phyloP scores from a whole-genome alignment of 2,888 invertebrate species.

The Sycophila texana region DNA sequence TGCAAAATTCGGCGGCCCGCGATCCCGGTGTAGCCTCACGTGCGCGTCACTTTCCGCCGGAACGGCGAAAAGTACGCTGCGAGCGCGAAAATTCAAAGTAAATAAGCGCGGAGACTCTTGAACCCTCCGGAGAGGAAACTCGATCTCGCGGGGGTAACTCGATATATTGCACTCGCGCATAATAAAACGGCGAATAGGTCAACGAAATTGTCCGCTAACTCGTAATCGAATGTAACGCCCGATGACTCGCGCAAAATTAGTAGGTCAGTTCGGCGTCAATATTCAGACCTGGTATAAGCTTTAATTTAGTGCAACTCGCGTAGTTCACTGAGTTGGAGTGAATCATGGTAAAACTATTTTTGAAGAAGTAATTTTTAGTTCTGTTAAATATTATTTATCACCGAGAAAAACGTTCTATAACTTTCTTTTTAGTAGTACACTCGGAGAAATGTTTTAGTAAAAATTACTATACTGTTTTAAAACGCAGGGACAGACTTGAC shows the following conservation, averaged over 20 bases:
- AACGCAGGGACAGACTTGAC: too few species aligned
- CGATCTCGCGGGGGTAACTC: conserved; percentile 4
- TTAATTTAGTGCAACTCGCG: too few species aligned
- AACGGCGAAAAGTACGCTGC: neutral
- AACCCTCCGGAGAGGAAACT: conserved; percentile 13
- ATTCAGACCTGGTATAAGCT: too few species aligned
- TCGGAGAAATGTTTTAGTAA: too few species aligned
- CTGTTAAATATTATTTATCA: too few species aligned
- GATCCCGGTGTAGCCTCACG: neutral
- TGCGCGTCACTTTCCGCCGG: conserved; percentile 1
- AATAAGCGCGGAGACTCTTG: conserved; percentile 23
- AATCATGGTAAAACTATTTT: too few species aligned
- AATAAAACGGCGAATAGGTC: conserved; percentile 1
- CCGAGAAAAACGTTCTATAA: too few species aligned
- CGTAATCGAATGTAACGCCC: conserved; percentile 20
- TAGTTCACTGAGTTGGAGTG: too few species aligned
- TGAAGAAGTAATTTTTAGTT: too few species aligned
- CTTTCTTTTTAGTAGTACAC: too few species aligned
- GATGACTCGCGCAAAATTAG: conserved; percentile 30
- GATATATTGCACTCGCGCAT: conserved; percentile 3
- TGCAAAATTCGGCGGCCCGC: conserved; percentile 19
- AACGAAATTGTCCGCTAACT: conserved; percentile 1
- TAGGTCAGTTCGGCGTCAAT: conserved; percentile 20
- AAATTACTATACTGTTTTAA: too few species aligned
- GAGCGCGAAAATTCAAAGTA: neutral